Conservation (phyloP, 2,888 invertebrate genomes). For the Xestia rhomboidea region DNA sequence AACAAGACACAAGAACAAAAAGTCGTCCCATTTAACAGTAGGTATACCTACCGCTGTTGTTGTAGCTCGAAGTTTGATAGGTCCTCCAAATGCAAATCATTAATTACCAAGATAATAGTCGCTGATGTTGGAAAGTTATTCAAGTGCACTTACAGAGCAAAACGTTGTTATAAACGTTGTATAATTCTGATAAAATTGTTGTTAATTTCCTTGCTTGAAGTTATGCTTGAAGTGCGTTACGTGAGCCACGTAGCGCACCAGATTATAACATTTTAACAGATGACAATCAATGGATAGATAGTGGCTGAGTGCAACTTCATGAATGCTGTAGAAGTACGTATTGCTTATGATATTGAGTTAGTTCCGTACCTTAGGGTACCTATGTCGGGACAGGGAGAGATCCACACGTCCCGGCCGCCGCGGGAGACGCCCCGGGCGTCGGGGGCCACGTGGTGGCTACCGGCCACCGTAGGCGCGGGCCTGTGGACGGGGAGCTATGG, state of each 20-base stretch:
- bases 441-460: too few relatives aligned
- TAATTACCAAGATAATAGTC: background rate
- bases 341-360: background rate
- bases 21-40: background rate
- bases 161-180: background rate
- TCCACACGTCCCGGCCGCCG: too few relatives aligned
- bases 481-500: too few relatives aligned
- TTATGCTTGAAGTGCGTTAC: background rate
- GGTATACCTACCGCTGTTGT: background rate
- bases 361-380: background rate
- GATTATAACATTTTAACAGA: slow-evolving; percentile 1
- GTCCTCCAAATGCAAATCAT: background rate
- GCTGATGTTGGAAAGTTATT: background rate
- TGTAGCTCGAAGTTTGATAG: background rate
- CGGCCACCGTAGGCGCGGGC: too few relatives aligned
- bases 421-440: too few relatives aligned
- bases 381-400: too few relatives aligned
- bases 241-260: background rate
- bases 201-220: background rate
- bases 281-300: background rate
- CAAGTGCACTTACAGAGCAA: background rate
- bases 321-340: background rate
- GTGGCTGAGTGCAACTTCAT: background rate
- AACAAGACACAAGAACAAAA: too few relatives aligned
- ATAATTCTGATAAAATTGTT: background rate